These are phyloP conservation scores for Pyxicephalus adspersus DNA, from an alignment of 2,113 vertebrate species.

Conservation along the genomic window DNA sequence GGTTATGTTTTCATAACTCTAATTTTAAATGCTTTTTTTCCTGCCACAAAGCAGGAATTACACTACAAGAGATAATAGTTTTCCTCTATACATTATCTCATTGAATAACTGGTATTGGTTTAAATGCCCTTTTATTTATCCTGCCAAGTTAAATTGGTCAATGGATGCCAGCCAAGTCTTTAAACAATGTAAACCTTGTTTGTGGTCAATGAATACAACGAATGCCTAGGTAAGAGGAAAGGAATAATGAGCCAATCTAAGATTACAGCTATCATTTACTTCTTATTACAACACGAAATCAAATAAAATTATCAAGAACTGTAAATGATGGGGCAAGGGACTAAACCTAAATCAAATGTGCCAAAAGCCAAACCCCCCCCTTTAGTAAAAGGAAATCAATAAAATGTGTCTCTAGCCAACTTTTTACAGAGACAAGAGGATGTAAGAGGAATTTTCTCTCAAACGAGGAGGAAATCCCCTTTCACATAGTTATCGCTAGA, in stretches of 20 bases:
- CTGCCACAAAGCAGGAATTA: too few species aligned
- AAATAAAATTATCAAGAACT: neutral
- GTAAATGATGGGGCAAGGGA: neutral
- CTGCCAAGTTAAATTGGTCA: conserved; percentile 1
- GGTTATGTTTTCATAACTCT: too few species aligned
- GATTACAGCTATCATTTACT: neutral
- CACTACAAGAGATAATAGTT: neutral
- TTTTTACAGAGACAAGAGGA: too few species aligned
- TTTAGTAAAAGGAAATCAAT: too few species aligned
- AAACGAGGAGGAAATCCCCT: too few species aligned
- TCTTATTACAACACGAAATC: neutral
- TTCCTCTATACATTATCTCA: neutral
- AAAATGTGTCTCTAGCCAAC: too few species aligned
- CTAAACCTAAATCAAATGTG: too few species aligned
- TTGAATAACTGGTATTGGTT: neutral
- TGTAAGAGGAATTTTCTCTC: too few species aligned
- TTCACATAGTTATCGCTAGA: too few species aligned
- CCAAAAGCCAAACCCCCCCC: too few species aligned
- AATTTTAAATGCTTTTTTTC: too few species aligned
- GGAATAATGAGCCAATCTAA: neutral
- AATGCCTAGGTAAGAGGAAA: neutral
- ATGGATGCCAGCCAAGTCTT: neutral
- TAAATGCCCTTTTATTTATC: neutral
- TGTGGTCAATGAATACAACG: neutral
- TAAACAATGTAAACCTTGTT: conserved; percentile 27